Percentiles rank a stretch among this genome's conserved stretches.
Evolutionary conservation across 2,113 vertebrate genomes (phyloP).

Genomic region (Drymodes brunneopygia): DNA sequence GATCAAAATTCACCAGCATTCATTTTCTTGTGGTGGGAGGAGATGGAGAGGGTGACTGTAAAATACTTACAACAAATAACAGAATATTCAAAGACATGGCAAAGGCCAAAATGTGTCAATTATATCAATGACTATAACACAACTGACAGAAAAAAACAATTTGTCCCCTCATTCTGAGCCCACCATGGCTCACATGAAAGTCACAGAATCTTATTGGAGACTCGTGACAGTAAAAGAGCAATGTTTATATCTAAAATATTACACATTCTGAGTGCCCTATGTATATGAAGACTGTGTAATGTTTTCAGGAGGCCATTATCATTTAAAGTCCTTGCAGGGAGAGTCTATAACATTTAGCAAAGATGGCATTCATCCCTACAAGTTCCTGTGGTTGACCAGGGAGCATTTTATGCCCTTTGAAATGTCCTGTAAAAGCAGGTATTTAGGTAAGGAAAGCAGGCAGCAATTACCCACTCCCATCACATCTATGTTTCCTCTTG

Average conservation of each 20-base stretch:
- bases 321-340: neutral
- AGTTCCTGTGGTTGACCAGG: neutral
- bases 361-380: neutral
- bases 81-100: neutral
- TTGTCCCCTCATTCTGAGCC: neutral
- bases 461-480: neutral
- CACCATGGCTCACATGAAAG: neutral
- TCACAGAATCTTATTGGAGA: neutral
- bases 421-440: neutral
- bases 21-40: neutral
- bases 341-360: neutral
- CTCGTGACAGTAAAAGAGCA: neutral
- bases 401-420: neutral
- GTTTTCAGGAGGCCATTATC: neutral
- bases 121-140: neutral
- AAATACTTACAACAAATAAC: neutral
- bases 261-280: neutral
- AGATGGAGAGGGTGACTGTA: neutral
- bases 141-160: neutral
- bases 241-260: neutral
- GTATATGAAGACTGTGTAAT: neutral
- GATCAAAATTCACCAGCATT: neutral
- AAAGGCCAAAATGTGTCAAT: neutral
- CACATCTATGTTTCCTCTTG: neutral
- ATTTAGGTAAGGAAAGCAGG: neutral